Conservation (phyloP, 2,888 invertebrate genomes). For the Cepaea hortensis region DNA sequence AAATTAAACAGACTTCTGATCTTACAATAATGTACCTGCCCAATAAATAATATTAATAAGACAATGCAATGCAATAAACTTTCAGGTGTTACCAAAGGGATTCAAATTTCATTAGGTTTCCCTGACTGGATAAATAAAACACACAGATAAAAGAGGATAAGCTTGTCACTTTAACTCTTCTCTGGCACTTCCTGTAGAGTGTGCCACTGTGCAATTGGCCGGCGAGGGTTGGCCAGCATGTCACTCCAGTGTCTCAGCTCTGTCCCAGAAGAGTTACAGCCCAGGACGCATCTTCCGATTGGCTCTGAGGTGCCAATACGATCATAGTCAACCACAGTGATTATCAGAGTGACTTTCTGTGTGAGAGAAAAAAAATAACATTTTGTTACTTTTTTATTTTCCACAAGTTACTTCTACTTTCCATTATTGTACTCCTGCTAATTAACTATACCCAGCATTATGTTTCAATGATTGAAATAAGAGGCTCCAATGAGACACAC, state of each 20-base stretch:
- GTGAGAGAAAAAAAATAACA: slow-evolving; percentile 35
- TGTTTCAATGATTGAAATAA: too few relatives aligned
- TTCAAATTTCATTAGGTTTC: slow-evolving; percentile 8
- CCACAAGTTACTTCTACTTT: not conserved
- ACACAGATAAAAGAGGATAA: not conserved
- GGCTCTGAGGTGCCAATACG: slow-evolving; percentile 99
- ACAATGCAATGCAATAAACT: not conserved
- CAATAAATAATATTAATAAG: not conserved
- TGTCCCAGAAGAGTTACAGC: slow-evolving; percentile 97
- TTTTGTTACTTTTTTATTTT: not conserved
- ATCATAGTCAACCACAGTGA: slow-evolving; percentile 99
- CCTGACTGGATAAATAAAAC: slow-evolving; percentile 29
- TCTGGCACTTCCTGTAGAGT: slow-evolving; percentile 96
- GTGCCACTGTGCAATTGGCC: slow-evolving; percentile 99
- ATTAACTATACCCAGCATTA: not conserved
- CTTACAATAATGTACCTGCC: not conserved
- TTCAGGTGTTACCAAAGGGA: slow-evolving; percentile 12
- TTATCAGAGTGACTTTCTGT: slow-evolving; percentile 98
- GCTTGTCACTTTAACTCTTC: slow-evolving; percentile 79
- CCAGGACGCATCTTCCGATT: slow-evolving; percentile 93
- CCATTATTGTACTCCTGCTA: not conserved
- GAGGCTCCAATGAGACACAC: too few relatives aligned
- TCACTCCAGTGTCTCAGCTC: slow-evolving; percentile 99
- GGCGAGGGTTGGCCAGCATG: slow-evolving; percentile 98
- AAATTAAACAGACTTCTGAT: too few relatives aligned